Conservation (phyloP, 2,888 invertebrate genomes). For the Andrena camellia region DNA sequence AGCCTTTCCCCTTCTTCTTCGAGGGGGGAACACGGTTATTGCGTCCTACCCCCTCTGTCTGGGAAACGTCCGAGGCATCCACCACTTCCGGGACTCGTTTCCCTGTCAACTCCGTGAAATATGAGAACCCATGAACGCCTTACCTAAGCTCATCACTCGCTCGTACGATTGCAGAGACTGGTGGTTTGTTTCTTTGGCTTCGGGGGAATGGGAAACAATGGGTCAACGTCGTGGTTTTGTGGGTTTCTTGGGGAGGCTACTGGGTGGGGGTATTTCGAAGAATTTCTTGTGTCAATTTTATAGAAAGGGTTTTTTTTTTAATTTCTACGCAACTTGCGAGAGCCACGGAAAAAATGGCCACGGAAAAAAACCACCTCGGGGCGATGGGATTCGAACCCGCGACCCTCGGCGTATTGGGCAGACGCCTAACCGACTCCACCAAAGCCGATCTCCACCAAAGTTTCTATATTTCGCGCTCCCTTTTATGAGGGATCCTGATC, state of each 20-base stretch:
- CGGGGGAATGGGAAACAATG: not conserved
- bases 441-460: no score
- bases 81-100: constrained; percentile 19
- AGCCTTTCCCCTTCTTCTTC: constrained; percentile 8
- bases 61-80: constrained; percentile 32
- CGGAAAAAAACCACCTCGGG: no score
- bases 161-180: not conserved
- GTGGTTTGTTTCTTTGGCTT: not conserved
- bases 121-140: constrained; percentile 13
- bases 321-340: no score
- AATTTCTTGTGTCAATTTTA: no score
- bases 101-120: constrained; percentile 20
- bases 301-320: no score
- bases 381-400: no score
- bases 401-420: no score
- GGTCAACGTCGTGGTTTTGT: not conserved
- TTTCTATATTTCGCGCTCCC: no score
- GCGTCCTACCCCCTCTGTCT: constrained; percentile 30
- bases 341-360: no score
- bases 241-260: not conserved
- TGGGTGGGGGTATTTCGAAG: no score
- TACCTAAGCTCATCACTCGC: not conserved
- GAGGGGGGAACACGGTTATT: constrained; percentile 47
- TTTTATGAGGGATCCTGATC: no score
- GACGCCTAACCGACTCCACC: no score